Evolutionary conservation across 2,888 invertebrate genomes (phyloP), one percentile per base, ranked within the genome.

Genomic region (Lacanobia wlatinum): DNA sequence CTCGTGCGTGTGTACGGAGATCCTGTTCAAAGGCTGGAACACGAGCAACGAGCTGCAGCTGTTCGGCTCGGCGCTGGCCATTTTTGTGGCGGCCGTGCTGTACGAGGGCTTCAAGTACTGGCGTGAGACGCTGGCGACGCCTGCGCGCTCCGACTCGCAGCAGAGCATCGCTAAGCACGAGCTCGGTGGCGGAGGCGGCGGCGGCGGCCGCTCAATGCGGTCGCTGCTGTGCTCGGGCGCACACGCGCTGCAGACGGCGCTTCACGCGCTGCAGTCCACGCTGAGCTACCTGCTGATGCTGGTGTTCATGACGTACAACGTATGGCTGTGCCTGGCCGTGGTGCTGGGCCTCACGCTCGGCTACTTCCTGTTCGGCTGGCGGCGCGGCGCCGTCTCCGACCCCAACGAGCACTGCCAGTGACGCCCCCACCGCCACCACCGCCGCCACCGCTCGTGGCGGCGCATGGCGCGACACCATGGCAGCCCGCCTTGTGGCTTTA

Each of bases 251-350:
- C 99, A 99, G 94, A 99, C 99, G 23, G 91, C 97, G 64, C 97
- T 99, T 38, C 99, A 99, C 94, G 97, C 99, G 84, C 88, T 99
- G 18, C 99, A 99, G 94, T 98, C 99, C 85, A 97, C 98, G 46
- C 94, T 99, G 72, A 98, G 99, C 72, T 99, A 99, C 96, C 97
- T 99, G 89, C 97, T 99, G 40, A 99, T 99, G 99, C 95, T 99
- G 94, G 98, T 99, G 87, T 99, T 99, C 95, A 99, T 99, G 99
- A 99, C 99, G 2, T 99, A 99, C 97, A 99, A 99, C 93, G 97
- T 98, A 59, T 99, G 98, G 98, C 97, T 99, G 76, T 99, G 99
- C 92, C 87, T 99, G 68, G 98, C 98, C 8, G 98, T 99, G 16
- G 97, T 99, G 5, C 91, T 98, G 2, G 99, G 99, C 1, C 98